Base-by-base conservation (phyloP, 2,113 vertebrate genomes). In the Sminthopsis crassicaudata region DNA sequence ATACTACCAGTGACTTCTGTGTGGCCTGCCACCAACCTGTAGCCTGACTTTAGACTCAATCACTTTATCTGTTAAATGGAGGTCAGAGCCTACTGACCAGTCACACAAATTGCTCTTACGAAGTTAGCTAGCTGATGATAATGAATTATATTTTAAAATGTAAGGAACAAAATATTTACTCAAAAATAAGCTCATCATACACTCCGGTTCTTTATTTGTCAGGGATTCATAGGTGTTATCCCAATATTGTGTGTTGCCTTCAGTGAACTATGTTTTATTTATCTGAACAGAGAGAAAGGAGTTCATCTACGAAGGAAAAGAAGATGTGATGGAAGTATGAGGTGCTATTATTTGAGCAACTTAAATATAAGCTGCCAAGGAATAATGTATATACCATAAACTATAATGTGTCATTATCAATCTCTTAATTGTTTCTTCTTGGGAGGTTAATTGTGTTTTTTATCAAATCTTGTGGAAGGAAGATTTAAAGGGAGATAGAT, bases 401-500 rank as follows among this genome's bases (percentile, higher is more conserved):
- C n/a, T 19, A 23, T 84, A n/a, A 84, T 84, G 67, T 42, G 42
- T 84, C 42, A 84, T 84, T 22, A 84, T 23, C 67, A 84, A 84
- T 84, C 67, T 27, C 96, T 95, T 96, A 95, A 96, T 57, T 91
- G 52, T 90, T 92, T 89, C 46, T 92, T 57, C 93, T 55, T 96
- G 90, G 53, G 89, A 96, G 96, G 53, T 53, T 90, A 92, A 48
- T 94, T 93, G 91, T 88, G 94, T 14, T 97, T 97, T 93, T 90
- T 91, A 89, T 55, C 88, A 60, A 84, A 96, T 67, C 76, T 91
- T 89, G 90, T 30, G 51, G 95, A 90, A 94, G 96, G n/a, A 91
- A n/a, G 95, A 92, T 93, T 96, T 60, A 91, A 95, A 94, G 96
- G 76, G 95, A 51, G 94, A 95, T 93, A 92, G 95, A 96, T 0